Conservation (phyloP, 2,888 invertebrate genomes). For the Idaea straminata region DNA sequence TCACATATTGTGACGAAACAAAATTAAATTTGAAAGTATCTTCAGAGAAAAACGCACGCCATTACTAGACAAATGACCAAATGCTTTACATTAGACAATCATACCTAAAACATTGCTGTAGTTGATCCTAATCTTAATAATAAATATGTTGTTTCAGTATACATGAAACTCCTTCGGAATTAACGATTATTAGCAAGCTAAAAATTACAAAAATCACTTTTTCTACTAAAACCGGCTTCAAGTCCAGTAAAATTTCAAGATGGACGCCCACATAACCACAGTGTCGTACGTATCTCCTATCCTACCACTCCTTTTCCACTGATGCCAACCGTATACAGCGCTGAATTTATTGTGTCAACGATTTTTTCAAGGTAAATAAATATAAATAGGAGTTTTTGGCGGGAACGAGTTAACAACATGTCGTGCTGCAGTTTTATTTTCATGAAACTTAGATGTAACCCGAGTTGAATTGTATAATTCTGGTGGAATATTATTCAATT, state of each 20-base stretch:
- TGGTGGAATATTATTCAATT: too few species aligned
- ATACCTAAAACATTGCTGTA: constrained; percentile 88
- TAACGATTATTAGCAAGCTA: constrained; percentile 68
- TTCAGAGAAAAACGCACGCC: constrained; percentile 83
- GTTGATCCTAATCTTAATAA: constrained; percentile 80
- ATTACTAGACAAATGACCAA: constrained; percentile 81
- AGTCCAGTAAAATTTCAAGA: constrained; percentile 87
- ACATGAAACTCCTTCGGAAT: constrained; percentile 72
- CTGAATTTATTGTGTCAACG: background rate
- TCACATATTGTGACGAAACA: constrained; percentile 57
- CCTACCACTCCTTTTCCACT: constrained; percentile 33
- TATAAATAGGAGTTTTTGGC: too few species aligned
- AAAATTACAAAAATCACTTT: constrained; percentile 74
- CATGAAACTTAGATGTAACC: too few species aligned
- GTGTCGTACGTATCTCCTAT: constrained; percentile 17
- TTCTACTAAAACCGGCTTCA: constrained; percentile 85
- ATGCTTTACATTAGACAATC: constrained; percentile 68
- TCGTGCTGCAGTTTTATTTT: too few species aligned
- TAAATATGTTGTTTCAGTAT: constrained; percentile 63
- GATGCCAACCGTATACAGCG: constrained; percentile 22
- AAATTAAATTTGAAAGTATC: constrained; percentile 78
- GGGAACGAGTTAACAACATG: too few species aligned
- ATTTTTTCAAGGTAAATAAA: background rate
- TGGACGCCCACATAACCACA: constrained; percentile 86
- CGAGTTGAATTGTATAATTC: too few species aligned